These are phyloP conservation scores for Noctua janthe DNA, from an alignment of 2,888 invertebrate species.

Conservation along the genomic window DNA sequence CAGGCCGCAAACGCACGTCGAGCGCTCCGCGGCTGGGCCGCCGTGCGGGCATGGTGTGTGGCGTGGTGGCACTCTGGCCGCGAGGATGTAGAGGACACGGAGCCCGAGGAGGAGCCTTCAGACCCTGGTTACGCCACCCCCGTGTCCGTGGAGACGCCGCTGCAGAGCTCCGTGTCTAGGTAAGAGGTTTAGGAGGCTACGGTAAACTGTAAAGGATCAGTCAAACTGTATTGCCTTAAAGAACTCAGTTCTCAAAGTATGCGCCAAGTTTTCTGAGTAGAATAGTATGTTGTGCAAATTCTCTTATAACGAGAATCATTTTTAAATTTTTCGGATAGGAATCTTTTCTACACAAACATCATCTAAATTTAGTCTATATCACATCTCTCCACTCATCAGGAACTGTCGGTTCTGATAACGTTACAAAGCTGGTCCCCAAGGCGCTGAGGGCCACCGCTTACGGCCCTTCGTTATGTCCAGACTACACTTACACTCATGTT, in stretches of 20 bases:
- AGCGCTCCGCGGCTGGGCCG: constrained; percentile 86
- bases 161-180: constrained; percentile 96
- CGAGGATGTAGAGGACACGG: constrained; percentile 95
- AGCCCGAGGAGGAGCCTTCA: constrained; percentile 94
- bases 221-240: background rate
- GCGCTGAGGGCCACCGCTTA: constrained; percentile 17
- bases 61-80: constrained; percentile 98
- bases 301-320: background rate
- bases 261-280: background rate
- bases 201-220: background rate
- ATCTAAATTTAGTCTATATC: background rate
- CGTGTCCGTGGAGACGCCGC: constrained; percentile 96
- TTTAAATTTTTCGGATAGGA: background rate
- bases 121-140: constrained; percentile 95
- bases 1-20: constrained; percentile 75
- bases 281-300: background rate
- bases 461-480: constrained; percentile 17
- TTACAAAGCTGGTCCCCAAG: constrained; percentile 30
- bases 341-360: constrained; percentile 7
- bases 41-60: constrained; percentile 94
- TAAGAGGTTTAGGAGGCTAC: constrained; percentile 72
- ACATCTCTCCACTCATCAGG: constrained; percentile 3
- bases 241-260: background rate
- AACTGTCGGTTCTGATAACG: constrained; percentile 37
- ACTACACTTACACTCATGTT: constrained; percentile 37